A percentile compares a stretch with the other conserved stretches of the same genome.
These are phyloP conservation scores for Eulacestoma nigropectus DNA, from an alignment of 2,113 vertebrate species.

Conservation along the genomic window DNA sequence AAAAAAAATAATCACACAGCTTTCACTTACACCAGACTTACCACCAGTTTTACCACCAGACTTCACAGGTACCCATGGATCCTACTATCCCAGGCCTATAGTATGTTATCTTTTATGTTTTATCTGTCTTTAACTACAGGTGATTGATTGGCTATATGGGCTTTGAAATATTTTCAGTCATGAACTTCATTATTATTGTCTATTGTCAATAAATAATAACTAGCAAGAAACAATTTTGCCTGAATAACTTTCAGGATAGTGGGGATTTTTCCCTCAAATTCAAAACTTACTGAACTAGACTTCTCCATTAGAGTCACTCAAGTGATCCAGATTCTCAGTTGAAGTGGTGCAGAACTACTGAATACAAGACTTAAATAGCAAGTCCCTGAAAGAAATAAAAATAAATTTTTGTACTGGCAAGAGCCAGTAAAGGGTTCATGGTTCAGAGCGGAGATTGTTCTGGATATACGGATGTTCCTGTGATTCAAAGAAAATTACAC, in stretches of 20 bases:
- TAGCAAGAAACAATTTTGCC: background rate
- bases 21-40: background rate
- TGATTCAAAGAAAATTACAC: background rate
- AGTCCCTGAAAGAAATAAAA: background rate
- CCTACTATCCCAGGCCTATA: fast-evolving
- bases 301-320: background rate
- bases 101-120: background rate
- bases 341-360: background rate
- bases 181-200: background rate
- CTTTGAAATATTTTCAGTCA: background rate
- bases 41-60: background rate
- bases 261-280: background rate
- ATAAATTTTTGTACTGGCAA: background rate
- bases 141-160: background rate
- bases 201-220: background rate
- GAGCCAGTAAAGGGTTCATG: background rate
- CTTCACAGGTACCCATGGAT: background rate
- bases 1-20: background rate
- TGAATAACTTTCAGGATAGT: background rate
- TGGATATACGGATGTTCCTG: background rate
- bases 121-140: background rate
- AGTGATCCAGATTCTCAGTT: background rate
- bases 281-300: background rate
- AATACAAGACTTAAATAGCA: background rate
- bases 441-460: background rate